Evolutionary conservation across 2,797 vertebrate genomes (phyloP), one percentile per base, ranked within the genome.

Genomic region (Lates japonicus): DNA sequence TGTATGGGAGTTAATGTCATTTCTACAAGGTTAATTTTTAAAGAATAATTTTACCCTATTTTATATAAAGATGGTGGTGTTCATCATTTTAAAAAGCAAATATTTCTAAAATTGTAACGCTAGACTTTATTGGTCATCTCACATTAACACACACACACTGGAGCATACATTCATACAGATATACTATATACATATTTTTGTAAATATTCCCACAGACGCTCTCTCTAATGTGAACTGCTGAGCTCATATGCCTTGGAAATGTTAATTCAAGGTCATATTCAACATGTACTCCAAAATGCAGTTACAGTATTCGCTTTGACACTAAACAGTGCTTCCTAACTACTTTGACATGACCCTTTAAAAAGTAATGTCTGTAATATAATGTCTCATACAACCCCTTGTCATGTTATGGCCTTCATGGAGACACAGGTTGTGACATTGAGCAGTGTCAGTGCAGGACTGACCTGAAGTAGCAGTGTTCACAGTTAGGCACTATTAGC

Each of bases 201-300:
- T 22, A 12, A 78, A 59, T 65, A 35, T 81, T 73, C 68, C 25
- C n/a, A 51, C 8, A 22, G 33, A 76, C 29, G 54, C 67, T 25
- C 65, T n/a, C n/a, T 77, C 52, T 74, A 20, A 22, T 7, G 55
- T 42, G 72, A 65, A 64, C 44, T 73, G 74, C 63, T 89, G 85
- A 81, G 63, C 73, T 80, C 76, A 80, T 73, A 39, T 7, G 17
- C 20, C 42, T 25, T 48, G 39, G 20, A 55, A 76, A 55, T 19
- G 49, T 37, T 39, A 17, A 39, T 48, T 66, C 54, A 42, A 76
- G 64, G 74, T 70, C 65, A 68, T 11, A 51, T 61, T 67, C 39
- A 51, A 12, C 44, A 16, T 51, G 6, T 17, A 11, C 57, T 54
- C 6, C 58, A 42, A n/a, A 37, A 63, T 20, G 9, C 37, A n/a